A percentile compares a stretch with the other conserved stretches of the same genome.
These are phyloP conservation scores for Saccopteryx bilineata DNA, from an alignment of 2,113 vertebrate genomes.

Conservation along the genomic window DNA sequence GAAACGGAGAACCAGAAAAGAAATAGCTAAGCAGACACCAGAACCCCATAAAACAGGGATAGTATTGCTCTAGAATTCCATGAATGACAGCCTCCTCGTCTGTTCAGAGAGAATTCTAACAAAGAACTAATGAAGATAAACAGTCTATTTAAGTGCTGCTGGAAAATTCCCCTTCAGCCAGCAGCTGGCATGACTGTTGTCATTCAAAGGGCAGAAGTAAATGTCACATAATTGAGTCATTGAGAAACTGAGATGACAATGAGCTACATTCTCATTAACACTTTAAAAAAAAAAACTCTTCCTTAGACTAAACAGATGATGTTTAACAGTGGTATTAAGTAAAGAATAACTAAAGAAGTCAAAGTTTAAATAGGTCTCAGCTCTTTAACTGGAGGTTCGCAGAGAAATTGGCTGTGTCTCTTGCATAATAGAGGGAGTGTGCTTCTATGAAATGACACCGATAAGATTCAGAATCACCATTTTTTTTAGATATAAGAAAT, in stretches of 20 bases:
- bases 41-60: not conserved
- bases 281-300: slow-evolving; percentile 76
- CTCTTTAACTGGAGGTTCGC: not conserved
- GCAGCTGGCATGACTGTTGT: slow-evolving; percentile 84
- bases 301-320: slow-evolving; percentile 76
- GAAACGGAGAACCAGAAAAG: not conserved
- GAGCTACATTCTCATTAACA: slow-evolving; percentile 84
- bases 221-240: slow-evolving; percentile 84
- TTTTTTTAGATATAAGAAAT: not conserved
- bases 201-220: slow-evolving; percentile 82
- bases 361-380: not conserved
- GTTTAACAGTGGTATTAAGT: slow-evolving; percentile 68
- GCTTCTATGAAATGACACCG: not conserved
- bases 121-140: slow-evolving; percentile 86
- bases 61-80: not conserved
- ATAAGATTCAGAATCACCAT: slow-evolving; percentile 9
- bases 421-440: not conserved
- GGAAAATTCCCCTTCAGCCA: slow-evolving; percentile 84
- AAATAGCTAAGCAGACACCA: not conserved
- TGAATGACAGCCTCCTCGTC: slow-evolving; percentile 56
- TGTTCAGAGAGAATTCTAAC: slow-evolving; percentile 79
- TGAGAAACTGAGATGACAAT: slow-evolving; percentile 83
- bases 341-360: slow-evolving; percentile 68
- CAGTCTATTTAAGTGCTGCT: slow-evolving; percentile 76
- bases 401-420: not conserved